These are phyloP conservation scores for Lordiphosa stackelbergi DNA, from an alignment of 1,140 invertebrate genomes.

Conservation along the genomic window DNA sequence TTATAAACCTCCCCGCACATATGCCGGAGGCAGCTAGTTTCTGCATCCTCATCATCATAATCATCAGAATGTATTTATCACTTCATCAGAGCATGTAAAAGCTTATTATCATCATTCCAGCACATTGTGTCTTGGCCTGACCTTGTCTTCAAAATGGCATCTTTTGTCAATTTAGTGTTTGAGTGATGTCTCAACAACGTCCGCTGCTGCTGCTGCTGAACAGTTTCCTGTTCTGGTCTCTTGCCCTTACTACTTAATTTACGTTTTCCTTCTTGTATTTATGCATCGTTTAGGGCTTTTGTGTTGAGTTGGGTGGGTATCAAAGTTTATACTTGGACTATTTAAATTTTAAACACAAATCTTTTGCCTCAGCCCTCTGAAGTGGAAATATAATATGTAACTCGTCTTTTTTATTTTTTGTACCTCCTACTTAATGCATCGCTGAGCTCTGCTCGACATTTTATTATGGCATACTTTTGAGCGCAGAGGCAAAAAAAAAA, in stretches of 20 bases:
- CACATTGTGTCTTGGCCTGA: constrained; percentile 40
- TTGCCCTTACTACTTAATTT: constrained; percentile 53
- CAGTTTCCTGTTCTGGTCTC: constrained; percentile 43
- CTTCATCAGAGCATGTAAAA: constrained; percentile 63
- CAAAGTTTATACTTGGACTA: constrained; percentile 17
- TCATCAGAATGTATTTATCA: constrained; percentile 66
- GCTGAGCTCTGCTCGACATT: constrained; percentile 37
- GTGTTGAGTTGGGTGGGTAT: constrained; percentile 11
- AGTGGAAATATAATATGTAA: neutral
- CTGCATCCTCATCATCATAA: constrained; percentile 24
- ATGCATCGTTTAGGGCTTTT: constrained; percentile 38
- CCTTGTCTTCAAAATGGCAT: constrained; percentile 31
- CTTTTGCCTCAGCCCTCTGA: neutral
- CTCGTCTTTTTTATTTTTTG: neutral
- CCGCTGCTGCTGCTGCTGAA: constrained; percentile 18
- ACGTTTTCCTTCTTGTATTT: constrained; percentile 31
- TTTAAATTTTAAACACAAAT: no score
- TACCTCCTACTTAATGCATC: constrained; percentile 26
- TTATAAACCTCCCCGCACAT: constrained; percentile 26
- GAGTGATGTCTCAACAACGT: constrained; percentile 44
- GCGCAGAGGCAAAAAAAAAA: constrained; percentile 57
- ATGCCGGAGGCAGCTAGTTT: constrained; percentile 17
- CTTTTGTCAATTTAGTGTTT: constrained; percentile 63
- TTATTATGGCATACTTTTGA: constrained; percentile 62
- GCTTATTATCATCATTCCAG: constrained; percentile 50